phyloP scores from a whole-genome alignment of 2,888 invertebrate genomes.

The Cancer borealis region DNA sequence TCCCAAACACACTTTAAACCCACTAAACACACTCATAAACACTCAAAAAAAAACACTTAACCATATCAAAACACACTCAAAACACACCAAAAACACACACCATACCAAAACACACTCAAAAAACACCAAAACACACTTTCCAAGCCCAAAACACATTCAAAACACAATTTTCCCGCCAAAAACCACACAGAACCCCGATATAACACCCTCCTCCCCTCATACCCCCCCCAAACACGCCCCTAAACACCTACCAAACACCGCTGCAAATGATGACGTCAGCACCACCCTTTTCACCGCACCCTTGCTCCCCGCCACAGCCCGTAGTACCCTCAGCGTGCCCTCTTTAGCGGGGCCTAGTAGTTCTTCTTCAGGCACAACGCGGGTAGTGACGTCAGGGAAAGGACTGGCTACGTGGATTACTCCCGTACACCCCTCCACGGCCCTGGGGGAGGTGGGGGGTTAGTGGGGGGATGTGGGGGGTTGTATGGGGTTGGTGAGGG shows the following conservation, averaged over 20 bases:
- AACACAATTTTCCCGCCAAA: too few relatives aligned
- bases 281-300: slow-evolving; percentile 82
- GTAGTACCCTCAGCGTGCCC: slow-evolving; percentile 81
- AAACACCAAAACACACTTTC: too few relatives aligned
- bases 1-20: too few relatives aligned
- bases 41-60: too few relatives aligned
- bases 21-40: too few relatives aligned
- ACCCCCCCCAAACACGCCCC: neutral
- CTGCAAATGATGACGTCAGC: slow-evolving; percentile 81
- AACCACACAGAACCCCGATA: too few relatives aligned
- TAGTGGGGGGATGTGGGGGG: neutral
- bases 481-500: neutral
- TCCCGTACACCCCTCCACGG: slow-evolving; percentile 79
- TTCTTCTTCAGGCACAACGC: slow-evolving; percentile 79
- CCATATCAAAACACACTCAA: too few relatives aligned
- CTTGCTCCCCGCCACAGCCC: slow-evolving; percentile 80
- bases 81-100: too few relatives aligned
- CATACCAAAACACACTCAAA: too few relatives aligned
- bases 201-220: too few relatives aligned
- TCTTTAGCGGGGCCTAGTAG: slow-evolving; percentile 81
- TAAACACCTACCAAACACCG: slow-evolving; percentile 78
- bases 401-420: slow-evolving; percentile 81
- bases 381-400: slow-evolving; percentile 78
- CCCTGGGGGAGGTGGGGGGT: slow-evolving; percentile 78
- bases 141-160: too few relatives aligned